Base-by-base conservation (phyloP, 2,797 vertebrate species). In the Microhierax caerulescens region DNA sequence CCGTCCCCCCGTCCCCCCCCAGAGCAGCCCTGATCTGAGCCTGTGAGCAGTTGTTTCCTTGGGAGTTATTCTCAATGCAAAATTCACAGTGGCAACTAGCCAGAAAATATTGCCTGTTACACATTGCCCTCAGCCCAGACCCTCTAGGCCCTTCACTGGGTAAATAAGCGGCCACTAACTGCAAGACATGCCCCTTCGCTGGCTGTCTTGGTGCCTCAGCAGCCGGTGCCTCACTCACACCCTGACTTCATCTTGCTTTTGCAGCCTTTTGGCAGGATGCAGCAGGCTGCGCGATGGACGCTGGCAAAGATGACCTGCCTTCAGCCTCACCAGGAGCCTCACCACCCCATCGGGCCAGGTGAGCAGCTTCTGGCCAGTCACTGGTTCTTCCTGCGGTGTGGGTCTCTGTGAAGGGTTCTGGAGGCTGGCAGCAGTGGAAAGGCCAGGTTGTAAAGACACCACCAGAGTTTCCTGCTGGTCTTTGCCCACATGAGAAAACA, bases 151-250 rank as follows among this genome's bases (percentile, higher is more conserved):
- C 48, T 65, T 67, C 10, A 22, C 51, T 23, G 47, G 21, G 5
- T 67, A 43, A 43, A 65, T 37, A 56, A 56, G 17, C 1, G 0
- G 13, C 11, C 1, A 0, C 64, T 25, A 22, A 60, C 18, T 34
- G 50, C 27, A 64, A 30, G 27, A 6, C 43, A 24, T 47, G 22
- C 18, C 61, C 27, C 8, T 34, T 50, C 2, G 0, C 20, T 1
- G 0, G 5, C 19, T 61, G 5, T 7, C 19, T 25, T 54, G 12
- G 12, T 70, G 23, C 41, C 43, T 59, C 63, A 8, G 51, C 30
- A 28, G 43, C 68, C 5, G 1, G 34, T 5, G 1, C 10, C 30
- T 74, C 39, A 15, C 34, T n/a, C 0, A 0, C 32, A 59, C 14
- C 11, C 51, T 72, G 68, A 19, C 23, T 51, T 39, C 17, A 1